These are phyloP conservation scores for Herpetotheres cachinnans DNA, from an alignment of 2,113 vertebrate species.

Conservation along the genomic window DNA sequence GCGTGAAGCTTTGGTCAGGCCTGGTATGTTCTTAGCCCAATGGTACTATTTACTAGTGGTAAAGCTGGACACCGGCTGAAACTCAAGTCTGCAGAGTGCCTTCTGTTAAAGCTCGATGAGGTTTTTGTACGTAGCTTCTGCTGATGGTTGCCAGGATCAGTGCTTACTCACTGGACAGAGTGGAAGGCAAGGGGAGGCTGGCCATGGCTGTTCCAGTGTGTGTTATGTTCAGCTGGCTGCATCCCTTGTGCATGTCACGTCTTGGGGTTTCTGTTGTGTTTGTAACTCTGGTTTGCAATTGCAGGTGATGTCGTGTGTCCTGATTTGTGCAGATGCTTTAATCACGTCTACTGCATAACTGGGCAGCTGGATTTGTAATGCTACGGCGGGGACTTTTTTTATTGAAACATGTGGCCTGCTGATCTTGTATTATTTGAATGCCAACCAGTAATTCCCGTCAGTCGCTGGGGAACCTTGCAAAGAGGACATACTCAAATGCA, in stretches of 20 bases:
- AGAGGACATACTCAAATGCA: background rate
- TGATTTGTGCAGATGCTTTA: background rate
- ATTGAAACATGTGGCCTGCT: background rate
- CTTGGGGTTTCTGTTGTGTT: background rate
- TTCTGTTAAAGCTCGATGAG: background rate
- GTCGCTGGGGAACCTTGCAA: background rate
- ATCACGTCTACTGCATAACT: background rate
- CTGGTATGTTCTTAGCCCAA: background rate
- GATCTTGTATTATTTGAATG: background rate
- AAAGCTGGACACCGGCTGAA: background rate
- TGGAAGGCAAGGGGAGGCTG: background rate
- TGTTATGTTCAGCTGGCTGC: background rate
- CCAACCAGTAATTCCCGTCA: background rate
- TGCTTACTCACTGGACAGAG: background rate
- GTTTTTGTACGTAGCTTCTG: background rate
- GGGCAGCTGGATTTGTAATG: background rate
- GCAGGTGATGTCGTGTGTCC: background rate
- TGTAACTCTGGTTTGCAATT: background rate
- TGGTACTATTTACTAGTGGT: background rate
- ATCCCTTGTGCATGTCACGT: rapidly evolving
- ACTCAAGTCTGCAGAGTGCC: background rate
- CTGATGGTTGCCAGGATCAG: background rate
- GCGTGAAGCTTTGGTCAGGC: background rate
- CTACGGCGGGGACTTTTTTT: background rate
- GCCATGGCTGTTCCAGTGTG: background rate